These are phyloP conservation scores for Araneus ventricosus DNA, from an alignment of 1,140 invertebrate species.

Conservation along the genomic window DNA sequence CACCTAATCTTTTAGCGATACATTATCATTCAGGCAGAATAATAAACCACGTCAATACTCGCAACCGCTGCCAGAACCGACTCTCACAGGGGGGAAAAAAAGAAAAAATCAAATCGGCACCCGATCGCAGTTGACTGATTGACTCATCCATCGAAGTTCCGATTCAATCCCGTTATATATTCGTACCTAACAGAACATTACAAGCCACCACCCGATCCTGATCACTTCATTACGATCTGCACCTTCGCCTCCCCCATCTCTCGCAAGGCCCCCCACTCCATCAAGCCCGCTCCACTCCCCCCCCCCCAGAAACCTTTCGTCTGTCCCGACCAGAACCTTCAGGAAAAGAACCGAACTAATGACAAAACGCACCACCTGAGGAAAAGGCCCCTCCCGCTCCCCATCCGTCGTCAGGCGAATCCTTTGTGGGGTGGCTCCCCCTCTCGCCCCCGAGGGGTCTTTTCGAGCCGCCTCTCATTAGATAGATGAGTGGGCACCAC, in stretches of 20 bases:
- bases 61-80: neutral
- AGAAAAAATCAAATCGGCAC: neutral
- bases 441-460: neutral
- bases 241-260: neutral
- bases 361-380: constrained; percentile 46
- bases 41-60: neutral
- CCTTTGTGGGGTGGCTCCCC: constrained; percentile 42
- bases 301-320: neutral
- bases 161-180: neutral
- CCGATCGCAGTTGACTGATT: neutral
- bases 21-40: neutral
- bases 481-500: constrained; percentile 65
- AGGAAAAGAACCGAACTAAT: constrained; percentile 39
- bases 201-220: constrained; percentile 12
- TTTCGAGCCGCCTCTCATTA: constrained; percentile 64
- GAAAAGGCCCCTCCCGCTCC: constrained; percentile 14
- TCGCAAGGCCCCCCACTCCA: neutral
- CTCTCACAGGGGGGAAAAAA: neutral
- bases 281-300: neutral
- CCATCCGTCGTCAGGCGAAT: neutral
- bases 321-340: constrained; percentile 16
- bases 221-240: constrained; percentile 42
- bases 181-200: constrained; percentile 19
- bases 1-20: neutral
- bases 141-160: neutral